phyloP scores from a whole-genome alignment of 2,888 invertebrate genomes.

The Rhagonycha fulva region DNA sequence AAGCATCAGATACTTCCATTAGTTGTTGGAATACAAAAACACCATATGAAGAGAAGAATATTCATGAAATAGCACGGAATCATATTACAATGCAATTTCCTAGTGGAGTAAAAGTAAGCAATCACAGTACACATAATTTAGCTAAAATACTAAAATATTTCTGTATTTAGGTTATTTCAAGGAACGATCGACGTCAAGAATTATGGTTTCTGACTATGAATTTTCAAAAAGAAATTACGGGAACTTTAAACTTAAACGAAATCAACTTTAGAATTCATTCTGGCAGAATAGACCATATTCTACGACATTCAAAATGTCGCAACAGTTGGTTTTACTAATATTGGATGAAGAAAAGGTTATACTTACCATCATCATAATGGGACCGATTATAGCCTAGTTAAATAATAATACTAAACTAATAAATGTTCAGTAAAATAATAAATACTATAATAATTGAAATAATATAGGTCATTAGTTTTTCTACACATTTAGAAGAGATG shows the following conservation, averaged over 20 bases:
- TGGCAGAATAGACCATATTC: conserved; percentile 60
- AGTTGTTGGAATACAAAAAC: conserved; percentile 75
- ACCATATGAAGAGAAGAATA: conserved; percentile 62
- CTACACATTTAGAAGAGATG: too few species aligned
- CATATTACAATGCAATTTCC: conserved; percentile 70
- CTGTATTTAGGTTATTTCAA: conserved; percentile 57
- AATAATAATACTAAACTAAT: not conserved
- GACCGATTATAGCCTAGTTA: not conserved
- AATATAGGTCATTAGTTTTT: too few species aligned
- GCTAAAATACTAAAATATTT: not conserved
- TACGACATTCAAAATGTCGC: conserved; percentile 62
- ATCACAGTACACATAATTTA: not conserved
- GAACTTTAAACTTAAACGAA: conserved; percentile 59
- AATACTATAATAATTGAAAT: too few species aligned
- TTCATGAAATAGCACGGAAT: conserved; percentile 62
- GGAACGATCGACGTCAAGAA: conserved; percentile 62
- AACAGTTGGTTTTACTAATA: not conserved
- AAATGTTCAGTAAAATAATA: too few species aligned
- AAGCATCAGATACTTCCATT: conserved; percentile 69
- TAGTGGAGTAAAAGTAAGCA: conserved; percentile 69
- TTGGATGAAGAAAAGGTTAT: not conserved
- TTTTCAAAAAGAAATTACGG: conserved; percentile 70
- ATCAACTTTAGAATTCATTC: conserved; percentile 75
- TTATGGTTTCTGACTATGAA: conserved; percentile 70
- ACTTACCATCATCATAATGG: not conserved